Conservation (phyloP, 2,113 vertebrate genomes). For the Phocoena sinus region DNA sequence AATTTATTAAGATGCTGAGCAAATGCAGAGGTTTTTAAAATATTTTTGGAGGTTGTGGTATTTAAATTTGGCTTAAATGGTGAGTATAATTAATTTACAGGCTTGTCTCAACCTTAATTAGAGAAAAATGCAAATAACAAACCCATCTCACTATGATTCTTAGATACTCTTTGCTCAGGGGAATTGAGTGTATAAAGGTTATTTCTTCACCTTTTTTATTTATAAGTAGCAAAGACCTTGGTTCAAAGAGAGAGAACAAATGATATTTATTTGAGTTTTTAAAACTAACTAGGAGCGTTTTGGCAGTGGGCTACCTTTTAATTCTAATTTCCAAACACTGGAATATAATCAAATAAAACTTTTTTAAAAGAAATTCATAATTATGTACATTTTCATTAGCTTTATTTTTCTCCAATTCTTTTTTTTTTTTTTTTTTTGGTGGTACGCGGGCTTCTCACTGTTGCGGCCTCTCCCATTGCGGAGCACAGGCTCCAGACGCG, state of each 20-base stretch:
- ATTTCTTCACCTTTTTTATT: constrained; percentile 49
- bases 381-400: background rate
- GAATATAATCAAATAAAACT: background rate
- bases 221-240: background rate
- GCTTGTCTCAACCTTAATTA: constrained; percentile 56
- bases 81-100: constrained; percentile 60
- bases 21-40: constrained; percentile 35
- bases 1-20: constrained; percentile 65
- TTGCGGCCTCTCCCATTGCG: no score
- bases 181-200: background rate
- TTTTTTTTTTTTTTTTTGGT: no score
- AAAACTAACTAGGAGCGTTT: background rate
- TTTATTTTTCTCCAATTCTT: constrained; percentile 11
- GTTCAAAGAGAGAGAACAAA: constrained; percentile 1
- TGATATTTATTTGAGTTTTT: background rate
- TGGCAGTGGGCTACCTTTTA: background rate
- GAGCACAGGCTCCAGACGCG: no score
- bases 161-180: constrained; percentile 37
- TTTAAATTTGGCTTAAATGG: constrained; percentile 63
- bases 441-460: no score
- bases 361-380: background rate
- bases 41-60: background rate
- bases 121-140: constrained; percentile 45
- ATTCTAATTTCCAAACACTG: background rate
- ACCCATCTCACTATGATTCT: background rate